Percentiles rank a stretch among this genome's conserved stretches.
These are phyloP conservation scores for Molanna angustata DNA, from an alignment of 2,888 invertebrate species.

Conservation along the genomic window DNA sequence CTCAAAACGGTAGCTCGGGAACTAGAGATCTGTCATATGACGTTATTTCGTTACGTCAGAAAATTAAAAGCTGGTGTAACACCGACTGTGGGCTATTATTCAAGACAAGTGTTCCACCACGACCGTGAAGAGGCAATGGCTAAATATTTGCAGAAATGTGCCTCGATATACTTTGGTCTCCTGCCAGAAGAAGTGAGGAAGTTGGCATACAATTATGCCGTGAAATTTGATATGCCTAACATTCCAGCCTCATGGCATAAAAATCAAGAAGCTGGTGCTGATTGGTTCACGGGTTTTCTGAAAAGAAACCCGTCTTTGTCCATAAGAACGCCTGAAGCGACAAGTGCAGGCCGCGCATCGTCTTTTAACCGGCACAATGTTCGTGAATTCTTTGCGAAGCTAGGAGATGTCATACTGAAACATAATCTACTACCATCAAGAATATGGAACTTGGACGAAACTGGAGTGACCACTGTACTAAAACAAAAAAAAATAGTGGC, in stretches of 20 bases:
- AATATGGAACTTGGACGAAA: slow-evolving; percentile 36
- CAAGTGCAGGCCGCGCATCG: slow-evolving; percentile 28
- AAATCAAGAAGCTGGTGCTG: slow-evolving; percentile 24
- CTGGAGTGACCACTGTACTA: slow-evolving; percentile 35
- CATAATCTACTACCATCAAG: slow-evolving; percentile 18
- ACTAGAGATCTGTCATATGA: no score
- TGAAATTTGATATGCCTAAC: slow-evolving; percentile 17
- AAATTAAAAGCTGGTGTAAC: no score
- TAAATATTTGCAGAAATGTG: slow-evolving; percentile 25
- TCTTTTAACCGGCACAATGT: slow-evolving; percentile 30
- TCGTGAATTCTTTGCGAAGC: slow-evolving; percentile 28
- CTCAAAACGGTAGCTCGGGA: no score
- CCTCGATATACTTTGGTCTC: slow-evolving; percentile 28
- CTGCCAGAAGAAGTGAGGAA: slow-evolving; percentile 30
- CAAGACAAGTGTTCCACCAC: no score
- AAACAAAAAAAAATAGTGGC: slow-evolving; percentile 35
- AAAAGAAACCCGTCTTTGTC: slow-evolving; percentile 26
- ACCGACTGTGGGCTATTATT: no score
- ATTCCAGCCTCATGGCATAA: slow-evolving; percentile 23
- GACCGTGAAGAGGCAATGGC: no score
- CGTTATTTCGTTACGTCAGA: no score
- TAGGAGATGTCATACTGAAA: slow-evolving; percentile 17
- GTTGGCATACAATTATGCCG: slow-evolving; percentile 29
- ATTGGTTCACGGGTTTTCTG: slow-evolving; percentile 28
- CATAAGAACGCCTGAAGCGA: slow-evolving; percentile 29